Evolutionary conservation across 2,797 vertebrate genomes (phyloP).

Genomic region (Catamblyrhynchus diadema): DNA sequence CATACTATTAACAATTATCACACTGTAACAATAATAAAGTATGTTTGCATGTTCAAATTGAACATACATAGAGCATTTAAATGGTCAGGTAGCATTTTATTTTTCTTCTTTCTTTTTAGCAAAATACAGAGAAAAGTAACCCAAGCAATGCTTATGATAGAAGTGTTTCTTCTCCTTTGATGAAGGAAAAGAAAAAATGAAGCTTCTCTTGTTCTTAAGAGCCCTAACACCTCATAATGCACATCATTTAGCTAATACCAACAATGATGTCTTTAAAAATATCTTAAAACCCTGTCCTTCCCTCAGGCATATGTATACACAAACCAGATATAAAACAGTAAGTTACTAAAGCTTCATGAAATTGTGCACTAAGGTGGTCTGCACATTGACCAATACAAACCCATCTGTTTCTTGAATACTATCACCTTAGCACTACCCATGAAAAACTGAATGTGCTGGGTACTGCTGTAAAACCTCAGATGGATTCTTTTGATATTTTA

Average conservation of each 20-base stretch:
- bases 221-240: not conserved
- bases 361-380: not conserved
- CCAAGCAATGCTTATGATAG: accelerated
- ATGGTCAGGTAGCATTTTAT: not conserved
- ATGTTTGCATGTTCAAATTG: not conserved
- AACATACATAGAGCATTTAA: not conserved
- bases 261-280: not conserved
- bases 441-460: not conserved
- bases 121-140: not conserved
- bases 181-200: not conserved
- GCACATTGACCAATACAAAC: not conserved
- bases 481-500: not conserved
- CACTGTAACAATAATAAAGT: not conserved
- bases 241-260: not conserved
- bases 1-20: not conserved
- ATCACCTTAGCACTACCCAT: not conserved
- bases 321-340: not conserved
- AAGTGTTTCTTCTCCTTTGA: not conserved
- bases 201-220: not conserved
- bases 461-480: not conserved
- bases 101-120: not conserved
- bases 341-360: not conserved
- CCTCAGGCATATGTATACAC: not conserved
- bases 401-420: not conserved
- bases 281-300: not conserved